phyloP scores from a whole-genome alignment of 2,113 vertebrate genomes.

The Hippocampus abdominalis region DNA sequence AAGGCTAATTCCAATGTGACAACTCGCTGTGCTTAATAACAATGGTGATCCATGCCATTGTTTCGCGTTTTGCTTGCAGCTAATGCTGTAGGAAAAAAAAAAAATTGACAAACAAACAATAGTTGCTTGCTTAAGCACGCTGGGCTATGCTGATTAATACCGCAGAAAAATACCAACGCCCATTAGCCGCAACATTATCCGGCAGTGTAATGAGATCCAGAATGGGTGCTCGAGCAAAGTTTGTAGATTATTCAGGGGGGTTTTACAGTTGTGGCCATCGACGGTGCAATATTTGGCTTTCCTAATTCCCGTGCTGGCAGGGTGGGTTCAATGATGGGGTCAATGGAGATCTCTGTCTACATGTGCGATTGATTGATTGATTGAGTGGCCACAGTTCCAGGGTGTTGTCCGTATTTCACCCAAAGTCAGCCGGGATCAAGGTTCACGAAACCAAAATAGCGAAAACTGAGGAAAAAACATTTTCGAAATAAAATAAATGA shows the following conservation, averaged over 20 bases:
- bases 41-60: constrained; percentile 16
- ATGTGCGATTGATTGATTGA: no score
- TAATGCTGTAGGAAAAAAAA: constrained; percentile 4
- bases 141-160: not conserved
- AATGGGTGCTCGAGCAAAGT: not conserved
- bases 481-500: no score
- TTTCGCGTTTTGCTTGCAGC: constrained; percentile 6
- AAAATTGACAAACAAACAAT: constrained; percentile 11
- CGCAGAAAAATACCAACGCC: not conserved
- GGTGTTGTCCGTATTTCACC: no score
- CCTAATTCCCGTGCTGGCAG: not conserved
- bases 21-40: constrained; percentile 29
- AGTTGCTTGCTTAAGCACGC: constrained; percentile 8
- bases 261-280: not conserved
- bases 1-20: constrained; percentile 50
- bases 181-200: not conserved
- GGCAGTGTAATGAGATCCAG: not conserved
- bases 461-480: no score
- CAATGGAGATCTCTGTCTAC: no score
- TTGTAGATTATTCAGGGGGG: not conserved
- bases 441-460: no score
- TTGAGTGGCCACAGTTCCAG: not conserved
- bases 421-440: no score
- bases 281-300: not conserved
- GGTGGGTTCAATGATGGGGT: no score